These are phyloP conservation scores for Pteronotus mesoamericanus DNA, from an alignment of 2,797 vertebrate species.

Conservation along the genomic window DNA sequence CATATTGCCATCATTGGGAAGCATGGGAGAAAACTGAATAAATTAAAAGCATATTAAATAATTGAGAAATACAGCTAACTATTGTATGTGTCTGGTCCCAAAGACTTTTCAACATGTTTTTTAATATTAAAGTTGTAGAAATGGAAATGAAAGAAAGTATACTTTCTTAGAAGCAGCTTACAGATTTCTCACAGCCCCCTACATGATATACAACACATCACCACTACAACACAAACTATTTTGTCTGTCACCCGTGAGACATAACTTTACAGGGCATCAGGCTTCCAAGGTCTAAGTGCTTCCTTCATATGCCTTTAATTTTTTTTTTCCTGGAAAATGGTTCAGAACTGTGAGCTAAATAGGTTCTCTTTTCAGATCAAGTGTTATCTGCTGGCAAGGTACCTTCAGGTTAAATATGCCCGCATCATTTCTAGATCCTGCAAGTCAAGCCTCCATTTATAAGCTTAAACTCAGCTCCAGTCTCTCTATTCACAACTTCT, in stretches of 20 bases:
- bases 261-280: neutral
- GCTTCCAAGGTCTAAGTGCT: neutral
- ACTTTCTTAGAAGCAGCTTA: slow-evolving; percentile 5
- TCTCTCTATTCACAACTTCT: neutral
- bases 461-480: neutral
- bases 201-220: neutral
- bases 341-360: neutral
- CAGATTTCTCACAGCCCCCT: neutral
- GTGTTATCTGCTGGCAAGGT: slow-evolving; percentile 22
- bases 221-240: neutral
- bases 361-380: slow-evolving; percentile 23
- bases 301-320: neutral
- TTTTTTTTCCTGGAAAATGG: neutral
- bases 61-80: neutral
- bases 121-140: slow-evolving; percentile 4
- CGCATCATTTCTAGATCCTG: neutral
- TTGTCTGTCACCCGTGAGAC: neutral
- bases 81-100: neutral
- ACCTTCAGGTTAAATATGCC: slow-evolving; percentile 37
- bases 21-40: too few relatives aligned
- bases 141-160: slow-evolving; percentile 14
- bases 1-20: neutral
- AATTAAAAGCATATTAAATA: neutral
- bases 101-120: neutral
- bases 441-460: neutral